phyloP scores from a whole-genome alignment of 2,888 invertebrate genomes.

The Habroteleia sp. region DNA sequence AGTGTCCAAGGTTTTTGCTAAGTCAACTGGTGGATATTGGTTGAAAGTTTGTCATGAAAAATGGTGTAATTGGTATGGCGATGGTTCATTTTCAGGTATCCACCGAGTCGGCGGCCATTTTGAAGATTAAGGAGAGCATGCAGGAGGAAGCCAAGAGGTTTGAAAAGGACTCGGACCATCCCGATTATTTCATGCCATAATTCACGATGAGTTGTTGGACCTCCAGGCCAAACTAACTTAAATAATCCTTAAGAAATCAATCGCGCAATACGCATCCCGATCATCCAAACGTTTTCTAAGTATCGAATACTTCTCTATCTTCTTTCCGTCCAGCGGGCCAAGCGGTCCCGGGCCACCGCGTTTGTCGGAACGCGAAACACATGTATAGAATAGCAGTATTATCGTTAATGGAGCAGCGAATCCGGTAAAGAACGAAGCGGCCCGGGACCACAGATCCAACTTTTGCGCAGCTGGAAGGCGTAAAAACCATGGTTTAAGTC shows the following conservation, averaged over 20 bases:
- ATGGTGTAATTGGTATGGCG: slow-evolving; percentile 74
- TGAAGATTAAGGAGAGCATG: slow-evolving; percentile 99
- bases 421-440: slow-evolving; percentile 12
- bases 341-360: slow-evolving; percentile 29
- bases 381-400: slow-evolving; percentile 64
- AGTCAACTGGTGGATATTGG: no score
- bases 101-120: slow-evolving; percentile 99
- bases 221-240: slow-evolving; percentile 75
- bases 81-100: slow-evolving; percentile 87
- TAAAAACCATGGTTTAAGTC: not conserved
- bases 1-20: no score
- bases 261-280: slow-evolving; percentile 61
- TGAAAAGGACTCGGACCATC: slow-evolving; percentile 98
- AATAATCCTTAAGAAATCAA: slow-evolving; percentile 60
- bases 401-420: slow-evolving; percentile 38
- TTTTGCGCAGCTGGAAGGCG: not conserved
- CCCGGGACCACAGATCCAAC: slow-evolving; percentile 15
- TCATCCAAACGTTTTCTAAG: slow-evolving; percentile 55
- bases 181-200: slow-evolving; percentile 99
- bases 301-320: slow-evolving; percentile 59
- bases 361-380: slow-evolving; percentile 34
- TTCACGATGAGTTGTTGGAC: slow-evolving; percentile 76
- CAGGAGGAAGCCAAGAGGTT: slow-evolving; percentile 99
- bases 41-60: no score
- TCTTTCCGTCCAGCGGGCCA: slow-evolving; percentile 59